Conservation (phyloP, 2,888 invertebrate species). For the Epinotia ramella region DNA sequence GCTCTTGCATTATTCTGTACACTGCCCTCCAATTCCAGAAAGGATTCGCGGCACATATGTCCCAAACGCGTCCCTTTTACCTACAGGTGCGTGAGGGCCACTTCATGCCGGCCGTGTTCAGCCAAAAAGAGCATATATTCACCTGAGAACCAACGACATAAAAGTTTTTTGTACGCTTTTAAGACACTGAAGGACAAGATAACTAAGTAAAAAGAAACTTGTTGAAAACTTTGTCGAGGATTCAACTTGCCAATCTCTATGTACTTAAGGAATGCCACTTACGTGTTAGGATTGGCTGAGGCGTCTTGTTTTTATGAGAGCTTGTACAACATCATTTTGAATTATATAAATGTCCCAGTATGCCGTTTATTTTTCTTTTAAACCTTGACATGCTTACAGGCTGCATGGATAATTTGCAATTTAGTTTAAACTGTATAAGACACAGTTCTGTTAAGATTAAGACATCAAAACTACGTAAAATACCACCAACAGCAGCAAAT, state of each 20-base stretch:
- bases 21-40: constrained; percentile 24
- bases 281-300: constrained; percentile 11
- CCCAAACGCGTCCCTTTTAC: constrained; percentile 5
- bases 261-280: constrained; percentile 19
- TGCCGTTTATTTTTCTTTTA: neutral
- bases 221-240: constrained; percentile 33
- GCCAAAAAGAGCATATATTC: constrained; percentile 4
- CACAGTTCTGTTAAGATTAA: neutral
- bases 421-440: no score
- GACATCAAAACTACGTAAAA: no score
- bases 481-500: no score
- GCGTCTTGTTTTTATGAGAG: constrained; percentile 4
- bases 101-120: neutral
- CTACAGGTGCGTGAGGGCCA: constrained; percentile 20
- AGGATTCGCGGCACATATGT: constrained; percentile 28
- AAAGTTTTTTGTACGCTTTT: constrained; percentile 11
- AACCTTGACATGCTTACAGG: neutral
- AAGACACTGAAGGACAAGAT: constrained; percentile 22
- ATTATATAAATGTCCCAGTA: neutral
- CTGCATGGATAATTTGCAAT: neutral
- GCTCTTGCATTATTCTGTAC: constrained; percentile 28
- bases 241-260: constrained; percentile 20
- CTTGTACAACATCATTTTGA: constrained; percentile 9
- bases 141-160: neutral
- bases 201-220: constrained; percentile 36